Evolutionary conservation across 64 coral and sea anemone species (phyloP), one percentile per base, ranked within the genome.

Genomic region (Platygyra sinensis): DNA sequence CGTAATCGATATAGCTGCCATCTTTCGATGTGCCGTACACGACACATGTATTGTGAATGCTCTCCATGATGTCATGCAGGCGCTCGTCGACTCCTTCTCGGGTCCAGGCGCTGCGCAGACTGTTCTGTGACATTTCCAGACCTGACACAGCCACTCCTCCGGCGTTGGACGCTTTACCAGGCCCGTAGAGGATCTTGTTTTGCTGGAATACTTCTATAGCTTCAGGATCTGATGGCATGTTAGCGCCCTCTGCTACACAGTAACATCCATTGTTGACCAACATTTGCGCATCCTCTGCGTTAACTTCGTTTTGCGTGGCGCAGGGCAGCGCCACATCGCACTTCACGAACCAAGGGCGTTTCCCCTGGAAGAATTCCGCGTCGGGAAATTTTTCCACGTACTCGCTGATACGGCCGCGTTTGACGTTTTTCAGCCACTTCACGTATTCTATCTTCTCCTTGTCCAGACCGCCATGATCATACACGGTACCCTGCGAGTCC

Each of bases 51-150:
- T 83, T 86, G 71, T 97, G 95, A 55, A 97, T 97, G 28, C 78
- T 97, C n/a, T 97, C 95, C 95, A 97, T 97, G 72, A 97, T 97
- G 82, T 97, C 95, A 38, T 94, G 89, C 29, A 96, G 88, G 25
- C 92, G 81, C 50, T 97, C 95, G 11, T 97, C 95, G 8, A 97
- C 95, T 14, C 88, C 95, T n/a, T 94, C 91, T 42, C 95, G 91
- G 10, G 77, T 97, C 95, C 95, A 97, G 36, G 92, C 71, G 64
- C 87, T 90, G 64, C 95, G 91, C 49, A 94, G 77, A 80, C 95
- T 97, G 72, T 97, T 97, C 52, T 97, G 95, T 33, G 91, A 94
- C 95, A 97, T 97, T 59, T 97, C 95, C 51, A 97, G 75, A 28
- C 95, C 95, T 4, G 95, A 97, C n/a, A 97, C 95, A 12, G 95